Conservation (phyloP, 2,113 vertebrate genomes). For the Dipodomys stephensi region DNA sequence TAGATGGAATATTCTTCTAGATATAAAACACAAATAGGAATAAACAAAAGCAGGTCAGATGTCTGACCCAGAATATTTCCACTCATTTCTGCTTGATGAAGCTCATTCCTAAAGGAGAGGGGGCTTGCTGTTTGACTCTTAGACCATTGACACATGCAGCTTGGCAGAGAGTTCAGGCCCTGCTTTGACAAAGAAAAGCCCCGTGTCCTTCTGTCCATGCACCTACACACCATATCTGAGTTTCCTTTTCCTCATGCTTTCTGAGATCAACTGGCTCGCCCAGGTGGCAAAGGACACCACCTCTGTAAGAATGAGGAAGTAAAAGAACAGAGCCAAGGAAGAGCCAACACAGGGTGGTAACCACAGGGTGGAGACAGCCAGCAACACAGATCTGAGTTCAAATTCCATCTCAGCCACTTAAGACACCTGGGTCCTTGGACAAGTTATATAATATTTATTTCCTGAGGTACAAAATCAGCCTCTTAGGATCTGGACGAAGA, state of each 20-base stretch:
- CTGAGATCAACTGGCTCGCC: neutral
- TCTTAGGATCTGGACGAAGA: neutral
- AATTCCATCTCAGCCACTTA: neutral
- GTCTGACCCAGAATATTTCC: neutral
- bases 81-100: slow-evolving; percentile 12
- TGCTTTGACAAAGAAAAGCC: slow-evolving; percentile 27
- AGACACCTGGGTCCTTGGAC: neutral
- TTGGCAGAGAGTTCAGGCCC: neutral
- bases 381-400: neutral
- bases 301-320: slow-evolving; percentile 51
- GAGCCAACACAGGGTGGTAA: too few species aligned
- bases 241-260: slow-evolving; percentile 43
- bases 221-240: neutral
- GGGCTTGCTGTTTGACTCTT: neutral
- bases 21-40: slow-evolving; percentile 46
- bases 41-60: slow-evolving; percentile 37
- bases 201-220: neutral
- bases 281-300: neutral
- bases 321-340: neutral
- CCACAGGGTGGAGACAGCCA: neutral
- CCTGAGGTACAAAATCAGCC: neutral
- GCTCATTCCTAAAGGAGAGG: neutral
- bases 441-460: neutral
- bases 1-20: slow-evolving; percentile 51
- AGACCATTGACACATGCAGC: neutral